Evolutionary conservation across 2,113 vertebrate genomes (phyloP).

Genomic region (Poeciliopsis turrubarensis): DNA sequence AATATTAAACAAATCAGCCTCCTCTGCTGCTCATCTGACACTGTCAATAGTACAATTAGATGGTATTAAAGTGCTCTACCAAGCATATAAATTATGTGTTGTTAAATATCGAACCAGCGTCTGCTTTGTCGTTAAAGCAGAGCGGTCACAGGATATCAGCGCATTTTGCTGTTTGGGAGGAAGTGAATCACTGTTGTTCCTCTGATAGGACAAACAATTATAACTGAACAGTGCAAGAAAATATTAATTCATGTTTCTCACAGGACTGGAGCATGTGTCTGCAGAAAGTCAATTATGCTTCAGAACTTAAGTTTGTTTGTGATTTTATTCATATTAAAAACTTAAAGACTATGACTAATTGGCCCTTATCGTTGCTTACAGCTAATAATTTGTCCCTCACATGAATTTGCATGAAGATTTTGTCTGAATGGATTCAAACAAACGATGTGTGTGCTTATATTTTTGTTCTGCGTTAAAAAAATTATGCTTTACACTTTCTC

Average conservation of each 20-base stretch:
- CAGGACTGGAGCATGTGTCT: not conserved
- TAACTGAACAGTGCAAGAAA: not conserved
- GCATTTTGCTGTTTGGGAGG: conserved; percentile 42
- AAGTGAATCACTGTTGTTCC: not conserved
- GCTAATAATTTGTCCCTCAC: not conserved
- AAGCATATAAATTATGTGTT: conserved; percentile 61
- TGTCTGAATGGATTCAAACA: not conserved
- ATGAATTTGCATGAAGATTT: not conserved
- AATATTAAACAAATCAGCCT: conserved; percentile 79
- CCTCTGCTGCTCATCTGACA: conserved; percentile 48
- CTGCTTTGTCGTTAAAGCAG: conserved; percentile 36
- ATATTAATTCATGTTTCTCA: no score
- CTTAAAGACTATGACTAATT: not conserved
- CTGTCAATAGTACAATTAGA: conserved; percentile 72
- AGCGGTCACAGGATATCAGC: conserved; percentile 37
- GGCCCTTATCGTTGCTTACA: no score
- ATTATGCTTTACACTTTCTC: no score
- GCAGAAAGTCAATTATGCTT: not conserved
- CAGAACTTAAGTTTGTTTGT: not conserved
- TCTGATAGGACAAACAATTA: not conserved
- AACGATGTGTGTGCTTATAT: not conserved
- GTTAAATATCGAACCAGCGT: conserved; percentile 20
- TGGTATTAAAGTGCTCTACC: conserved; percentile 62
- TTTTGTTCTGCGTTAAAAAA: not conserved
- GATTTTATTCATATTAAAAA: not conserved